Conservation (phyloP, 2,888 invertebrate species). For the Hetaerina titia region DNA sequence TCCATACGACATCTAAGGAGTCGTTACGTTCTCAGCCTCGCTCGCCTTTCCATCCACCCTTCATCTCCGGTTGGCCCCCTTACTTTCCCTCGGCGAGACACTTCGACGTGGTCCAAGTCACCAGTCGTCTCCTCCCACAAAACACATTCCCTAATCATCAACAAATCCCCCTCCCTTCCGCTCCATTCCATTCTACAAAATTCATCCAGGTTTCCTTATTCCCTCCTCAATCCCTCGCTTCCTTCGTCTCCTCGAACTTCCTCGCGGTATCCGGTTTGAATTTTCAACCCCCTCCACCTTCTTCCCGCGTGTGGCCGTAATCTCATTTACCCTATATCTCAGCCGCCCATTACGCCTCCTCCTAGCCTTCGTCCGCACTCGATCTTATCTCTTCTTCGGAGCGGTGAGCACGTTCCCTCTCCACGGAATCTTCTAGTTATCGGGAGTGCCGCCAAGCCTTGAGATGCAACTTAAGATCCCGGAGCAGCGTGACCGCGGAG, state of each 20-base stretch:
- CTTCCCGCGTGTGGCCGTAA: not conserved
- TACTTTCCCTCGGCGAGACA: not conserved
- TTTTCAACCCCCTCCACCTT: not conserved
- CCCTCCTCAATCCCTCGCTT: not conserved
- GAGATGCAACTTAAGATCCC: not conserved
- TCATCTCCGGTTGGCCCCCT: not conserved
- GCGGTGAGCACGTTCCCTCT: not conserved
- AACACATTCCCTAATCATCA: not conserved
- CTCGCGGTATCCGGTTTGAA: not conserved
- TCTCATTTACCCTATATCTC: not conserved
- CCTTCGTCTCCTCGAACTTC: not conserved
- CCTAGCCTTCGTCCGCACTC: not conserved
- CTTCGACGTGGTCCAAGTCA: not conserved
- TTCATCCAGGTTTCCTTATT: not conserved
- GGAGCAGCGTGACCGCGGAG: not conserved
- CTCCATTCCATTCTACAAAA: not conserved
- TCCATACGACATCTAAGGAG: too few species aligned
- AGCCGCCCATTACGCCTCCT: constrained; percentile 10
- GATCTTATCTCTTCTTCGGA: not conserved
- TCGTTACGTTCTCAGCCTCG: too few species aligned
- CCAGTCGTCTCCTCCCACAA: not conserved
- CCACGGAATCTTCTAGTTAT: not conserved
- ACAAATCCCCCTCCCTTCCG: too few species aligned
- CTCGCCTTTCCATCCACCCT: too few species aligned
- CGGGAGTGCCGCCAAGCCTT: not conserved